A percentile compares a stretch with the other conserved stretches of the same genome.
These are phyloP conservation scores for Amblyopsis rosae DNA, from an alignment of 2,113 vertebrate genomes.

Conservation along the genomic window DNA sequence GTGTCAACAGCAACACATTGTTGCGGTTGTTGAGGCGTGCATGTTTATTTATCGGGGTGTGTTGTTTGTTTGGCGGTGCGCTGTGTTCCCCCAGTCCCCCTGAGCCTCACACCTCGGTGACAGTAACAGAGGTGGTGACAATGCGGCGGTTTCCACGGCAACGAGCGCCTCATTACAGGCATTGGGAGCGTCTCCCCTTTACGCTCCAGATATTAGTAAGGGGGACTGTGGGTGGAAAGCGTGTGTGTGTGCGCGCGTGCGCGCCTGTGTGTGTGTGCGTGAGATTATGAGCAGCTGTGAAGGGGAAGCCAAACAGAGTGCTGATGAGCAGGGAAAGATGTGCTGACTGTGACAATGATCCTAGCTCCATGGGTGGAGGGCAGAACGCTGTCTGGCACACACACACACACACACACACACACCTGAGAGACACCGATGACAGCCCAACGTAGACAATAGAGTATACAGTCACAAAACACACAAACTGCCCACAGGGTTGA, in stretches of 20 bases:
- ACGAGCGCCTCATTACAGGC: slow-evolving; percentile 62
- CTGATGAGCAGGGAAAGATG: slow-evolving; percentile 61
- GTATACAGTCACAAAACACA: background rate
- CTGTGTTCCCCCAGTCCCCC: slow-evolving; percentile 12
- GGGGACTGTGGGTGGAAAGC: background rate
- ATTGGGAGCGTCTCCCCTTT: slow-evolving; percentile 56
- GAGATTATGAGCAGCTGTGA: slow-evolving; percentile 34
- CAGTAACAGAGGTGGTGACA: slow-evolving; percentile 18
- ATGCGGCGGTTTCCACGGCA: slow-evolving; percentile 53
- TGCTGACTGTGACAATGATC: slow-evolving; percentile 61
- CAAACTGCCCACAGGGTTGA: background rate
- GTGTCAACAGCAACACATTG: background rate
- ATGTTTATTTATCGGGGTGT: slow-evolving; percentile 1
- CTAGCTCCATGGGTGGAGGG: slow-evolving; percentile 43
- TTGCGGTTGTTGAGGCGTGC: background rate
- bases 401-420: slow-evolving; percentile 24
- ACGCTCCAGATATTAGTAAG: slow-evolving; percentile 61
- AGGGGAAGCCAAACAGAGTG: slow-evolving; percentile 54
- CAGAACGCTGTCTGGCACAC: slow-evolving; percentile 43
- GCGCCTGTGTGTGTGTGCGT: background rate
- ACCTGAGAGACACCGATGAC: slow-evolving; percentile 14
- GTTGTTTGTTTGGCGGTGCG: slow-evolving; percentile 18
- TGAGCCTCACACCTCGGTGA: slow-evolving; percentile 42
- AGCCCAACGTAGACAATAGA: slow-evolving; percentile 5
- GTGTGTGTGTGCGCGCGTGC: background rate